Conservation (phyloP, 2,888 invertebrate species). For the Plebejus melissa region DNA sequence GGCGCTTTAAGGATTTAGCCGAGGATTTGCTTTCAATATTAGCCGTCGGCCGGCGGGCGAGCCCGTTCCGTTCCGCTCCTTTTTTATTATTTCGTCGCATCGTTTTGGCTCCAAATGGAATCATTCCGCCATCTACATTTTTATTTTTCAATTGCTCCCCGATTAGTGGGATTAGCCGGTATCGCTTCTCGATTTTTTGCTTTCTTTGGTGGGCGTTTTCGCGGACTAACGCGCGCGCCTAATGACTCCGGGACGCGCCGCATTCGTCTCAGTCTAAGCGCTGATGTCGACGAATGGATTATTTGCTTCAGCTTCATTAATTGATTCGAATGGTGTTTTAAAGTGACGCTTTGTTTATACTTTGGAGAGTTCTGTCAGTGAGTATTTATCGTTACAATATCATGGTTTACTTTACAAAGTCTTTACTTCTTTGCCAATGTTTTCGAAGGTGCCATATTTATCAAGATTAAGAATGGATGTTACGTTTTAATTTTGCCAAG, state of each 20-base stretch:
- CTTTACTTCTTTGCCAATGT: not conserved
- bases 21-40: conserved; percentile 81
- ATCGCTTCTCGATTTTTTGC: conserved; percentile 76
- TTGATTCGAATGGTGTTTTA: conserved; percentile 39
- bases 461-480: not conserved
- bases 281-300: conserved; percentile 46
- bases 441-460: not conserved
- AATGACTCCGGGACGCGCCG: conserved; percentile 43
- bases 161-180: conserved; percentile 78
- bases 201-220: conserved; percentile 68
- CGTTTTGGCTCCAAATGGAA: conserved; percentile 78
- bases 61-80: conserved; percentile 67
- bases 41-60: conserved; percentile 68
- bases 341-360: not conserved
- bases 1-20: conserved; percentile 78
- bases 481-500: not conserved
- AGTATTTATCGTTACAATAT: not conserved
- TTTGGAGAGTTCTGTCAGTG: not conserved
- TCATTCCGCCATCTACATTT: conserved; percentile 79
- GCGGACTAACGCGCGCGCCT: conserved; percentile 58
- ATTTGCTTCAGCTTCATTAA: conserved; percentile 51
- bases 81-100: conserved; percentile 80
- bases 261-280: conserved; percentile 31
- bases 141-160: conserved; percentile 79
- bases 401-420: not conserved